phyloP scores from a whole-genome alignment of 2,113 vertebrate genomes.

The Neopipo cinnamomea region DNA sequence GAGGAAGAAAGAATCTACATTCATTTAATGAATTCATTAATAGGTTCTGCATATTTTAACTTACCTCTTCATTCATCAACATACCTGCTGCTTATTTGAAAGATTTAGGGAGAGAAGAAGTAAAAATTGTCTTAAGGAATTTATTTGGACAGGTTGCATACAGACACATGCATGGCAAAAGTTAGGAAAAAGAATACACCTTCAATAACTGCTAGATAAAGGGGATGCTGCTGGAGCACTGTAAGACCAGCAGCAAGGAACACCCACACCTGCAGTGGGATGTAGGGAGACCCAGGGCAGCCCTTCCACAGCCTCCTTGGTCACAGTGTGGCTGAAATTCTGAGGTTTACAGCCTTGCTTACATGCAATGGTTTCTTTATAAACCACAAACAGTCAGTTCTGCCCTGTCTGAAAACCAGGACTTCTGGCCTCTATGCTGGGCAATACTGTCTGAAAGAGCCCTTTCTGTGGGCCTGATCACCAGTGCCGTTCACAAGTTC shows the following conservation, averaged over 20 bases:
- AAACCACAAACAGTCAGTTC: background rate
- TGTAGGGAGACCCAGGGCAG: background rate
- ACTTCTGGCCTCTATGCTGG: background rate
- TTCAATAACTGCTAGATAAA: background rate
- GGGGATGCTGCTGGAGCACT: background rate
- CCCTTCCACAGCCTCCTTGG: background rate
- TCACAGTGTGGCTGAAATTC: background rate
- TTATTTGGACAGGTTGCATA: background rate
- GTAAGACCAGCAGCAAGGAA: background rate
- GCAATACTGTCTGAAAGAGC: background rate
- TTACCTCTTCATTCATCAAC: background rate
- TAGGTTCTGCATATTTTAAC: background rate
- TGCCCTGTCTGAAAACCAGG: background rate
- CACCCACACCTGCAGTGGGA: background rate
- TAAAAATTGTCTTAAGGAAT: background rate
- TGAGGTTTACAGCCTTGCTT: background rate
- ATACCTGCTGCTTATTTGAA: background rate
- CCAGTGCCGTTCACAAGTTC: background rate
- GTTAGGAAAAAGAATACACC: background rate
- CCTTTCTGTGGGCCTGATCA: background rate
- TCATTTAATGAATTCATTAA: background rate
- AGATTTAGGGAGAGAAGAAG: background rate
- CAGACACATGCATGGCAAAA: background rate
- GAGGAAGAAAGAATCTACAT: background rate
- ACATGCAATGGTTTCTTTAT: background rate